Conservation (phyloP, 2,888 invertebrate species). For the Electrophaes corylata region DNA sequence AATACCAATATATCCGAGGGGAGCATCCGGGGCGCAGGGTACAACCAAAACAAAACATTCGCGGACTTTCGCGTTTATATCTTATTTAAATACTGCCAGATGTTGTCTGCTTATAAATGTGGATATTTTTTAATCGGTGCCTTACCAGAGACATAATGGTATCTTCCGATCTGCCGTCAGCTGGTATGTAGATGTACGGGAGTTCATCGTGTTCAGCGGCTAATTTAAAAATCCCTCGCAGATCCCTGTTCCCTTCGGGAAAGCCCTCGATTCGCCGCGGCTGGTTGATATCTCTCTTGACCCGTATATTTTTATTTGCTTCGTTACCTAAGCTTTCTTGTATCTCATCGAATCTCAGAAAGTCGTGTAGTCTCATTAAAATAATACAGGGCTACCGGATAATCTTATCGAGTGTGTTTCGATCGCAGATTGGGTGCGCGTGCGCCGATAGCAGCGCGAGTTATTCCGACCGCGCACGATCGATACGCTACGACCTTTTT, state of each 20-base stretch:
- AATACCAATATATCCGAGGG: slow-evolving; percentile 84
- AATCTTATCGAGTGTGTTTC: slow-evolving; percentile 83
- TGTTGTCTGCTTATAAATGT: slow-evolving; percentile 81
- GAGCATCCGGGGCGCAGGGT: slow-evolving; percentile 64
- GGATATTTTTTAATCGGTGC: slow-evolving; percentile 81
- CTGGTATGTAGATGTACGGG: slow-evolving; percentile 78
- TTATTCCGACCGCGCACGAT: slow-evolving; percentile 79
- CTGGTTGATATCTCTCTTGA: slow-evolving; percentile 79
- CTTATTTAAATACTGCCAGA: slow-evolving; percentile 83
- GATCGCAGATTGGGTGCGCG: slow-evolving; percentile 84
- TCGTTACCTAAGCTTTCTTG: slow-evolving; percentile 80
- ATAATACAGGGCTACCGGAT: slow-evolving; percentile 84
- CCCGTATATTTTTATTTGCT: slow-evolving; percentile 76
- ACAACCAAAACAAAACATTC: slow-evolving; percentile 74
- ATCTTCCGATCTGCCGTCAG: slow-evolving; percentile 82
- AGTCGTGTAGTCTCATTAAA: slow-evolving; percentile 85
- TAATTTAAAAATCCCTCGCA: slow-evolving; percentile 75
- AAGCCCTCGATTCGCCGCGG: slow-evolving; percentile 63
- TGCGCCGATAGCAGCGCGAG: slow-evolving; percentile 80
- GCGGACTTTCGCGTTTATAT: slow-evolving; percentile 79
- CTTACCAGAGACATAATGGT: slow-evolving; percentile 82
- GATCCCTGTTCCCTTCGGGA: slow-evolving; percentile 58
- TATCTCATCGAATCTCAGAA: slow-evolving; percentile 79
- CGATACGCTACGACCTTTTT: slow-evolving; percentile 76
- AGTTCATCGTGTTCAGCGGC: slow-evolving; percentile 76